Percentiles rank a stretch among this genome's conserved stretches.
These are phyloP conservation scores for Vanessa atalanta DNA, from an alignment of 1,140 invertebrate species.

Conservation along the genomic window DNA sequence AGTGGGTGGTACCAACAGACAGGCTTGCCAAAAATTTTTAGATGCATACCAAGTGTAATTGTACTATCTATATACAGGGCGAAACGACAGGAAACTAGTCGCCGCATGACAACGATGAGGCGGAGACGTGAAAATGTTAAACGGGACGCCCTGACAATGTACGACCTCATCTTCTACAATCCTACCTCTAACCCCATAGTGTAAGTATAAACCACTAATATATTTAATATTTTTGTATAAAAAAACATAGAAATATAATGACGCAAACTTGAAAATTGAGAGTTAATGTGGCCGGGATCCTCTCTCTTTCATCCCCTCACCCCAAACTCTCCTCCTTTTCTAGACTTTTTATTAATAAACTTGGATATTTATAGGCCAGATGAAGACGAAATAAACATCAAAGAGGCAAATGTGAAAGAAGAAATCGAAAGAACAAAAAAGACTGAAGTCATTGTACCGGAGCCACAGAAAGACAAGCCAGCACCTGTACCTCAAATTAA, in stretches of 20 bases:
- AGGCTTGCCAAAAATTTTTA: too few relatives aligned
- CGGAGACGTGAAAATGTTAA: constrained; percentile 54
- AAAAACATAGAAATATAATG: too few relatives aligned
- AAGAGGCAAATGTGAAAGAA: constrained; percentile 62
- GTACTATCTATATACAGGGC: constrained; percentile 34
- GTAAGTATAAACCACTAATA: constrained; percentile 69
- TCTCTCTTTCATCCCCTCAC: too few relatives aligned
- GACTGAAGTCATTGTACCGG: constrained; percentile 53
- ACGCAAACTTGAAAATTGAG: too few relatives aligned
- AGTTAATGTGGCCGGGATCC: too few relatives aligned
- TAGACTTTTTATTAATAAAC: too few relatives aligned
- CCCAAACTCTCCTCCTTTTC: too few relatives aligned
- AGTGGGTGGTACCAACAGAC: too few relatives aligned
- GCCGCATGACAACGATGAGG: constrained; percentile 55
- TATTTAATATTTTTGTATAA: neutral
- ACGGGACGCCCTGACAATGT: constrained; percentile 87
- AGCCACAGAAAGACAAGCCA: constrained; percentile 77
- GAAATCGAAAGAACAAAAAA: constrained; percentile 55
- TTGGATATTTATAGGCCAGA: constrained; percentile 48
- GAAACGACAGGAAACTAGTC: constrained; percentile 50
- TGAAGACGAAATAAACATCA: constrained; percentile 62
- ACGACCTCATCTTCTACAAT: constrained; percentile 95
- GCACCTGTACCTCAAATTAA: constrained; percentile 92
- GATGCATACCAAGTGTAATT: neutral
- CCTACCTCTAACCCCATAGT: constrained; percentile 84